Percentiles rank a stretch among this genome's conserved stretches.
Conservation (phyloP, 1,140 invertebrate genomes). For the Nasonia longicornis region DNA sequence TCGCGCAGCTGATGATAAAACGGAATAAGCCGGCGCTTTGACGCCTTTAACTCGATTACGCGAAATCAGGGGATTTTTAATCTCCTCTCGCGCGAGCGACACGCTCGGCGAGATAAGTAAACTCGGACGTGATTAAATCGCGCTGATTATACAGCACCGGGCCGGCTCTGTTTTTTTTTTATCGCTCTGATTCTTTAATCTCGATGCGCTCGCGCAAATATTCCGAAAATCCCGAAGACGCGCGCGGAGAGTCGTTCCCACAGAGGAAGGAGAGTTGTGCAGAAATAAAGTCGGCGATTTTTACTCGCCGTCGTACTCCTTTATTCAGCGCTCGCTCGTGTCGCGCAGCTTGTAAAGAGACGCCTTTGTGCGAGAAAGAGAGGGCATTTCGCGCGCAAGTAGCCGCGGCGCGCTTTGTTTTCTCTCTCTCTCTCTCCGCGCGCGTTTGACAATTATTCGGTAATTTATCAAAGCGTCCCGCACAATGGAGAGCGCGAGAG, state of each 20-base stretch:
- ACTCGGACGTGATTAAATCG: conserved; percentile 63
- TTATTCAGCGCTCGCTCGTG: conserved; percentile 12
- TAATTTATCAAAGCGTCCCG: conserved; percentile 69
- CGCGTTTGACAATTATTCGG: conserved; percentile 70
- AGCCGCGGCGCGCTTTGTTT: conserved; percentile 52
- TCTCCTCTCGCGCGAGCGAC: conserved; percentile 55
- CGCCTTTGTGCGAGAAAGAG: conserved; percentile 9
- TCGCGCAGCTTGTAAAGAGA: conserved; percentile 21
- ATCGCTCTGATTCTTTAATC: background rate
- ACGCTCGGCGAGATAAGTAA: conserved; percentile 63
- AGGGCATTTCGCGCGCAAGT: background rate
- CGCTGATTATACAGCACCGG: conserved; percentile 62
- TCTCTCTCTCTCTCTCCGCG: conserved; percentile 45
- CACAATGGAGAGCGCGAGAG: conserved; percentile 60
- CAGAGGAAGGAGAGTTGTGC: background rate
- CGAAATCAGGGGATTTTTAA: conserved; percentile 68
- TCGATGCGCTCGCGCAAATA: background rate
- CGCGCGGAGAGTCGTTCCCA: conserved; percentile 29
- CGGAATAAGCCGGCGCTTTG: conserved; percentile 10
- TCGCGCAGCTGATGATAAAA: conserved; percentile 1
- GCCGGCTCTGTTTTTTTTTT: background rate
- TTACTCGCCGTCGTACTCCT: background rate
- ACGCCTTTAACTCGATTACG: conserved; percentile 62
- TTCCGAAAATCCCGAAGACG: background rate
- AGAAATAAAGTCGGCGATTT: conserved; percentile 44